Conservation (phyloP, 2,888 invertebrate species). For the Orchestes rusci region DNA sequence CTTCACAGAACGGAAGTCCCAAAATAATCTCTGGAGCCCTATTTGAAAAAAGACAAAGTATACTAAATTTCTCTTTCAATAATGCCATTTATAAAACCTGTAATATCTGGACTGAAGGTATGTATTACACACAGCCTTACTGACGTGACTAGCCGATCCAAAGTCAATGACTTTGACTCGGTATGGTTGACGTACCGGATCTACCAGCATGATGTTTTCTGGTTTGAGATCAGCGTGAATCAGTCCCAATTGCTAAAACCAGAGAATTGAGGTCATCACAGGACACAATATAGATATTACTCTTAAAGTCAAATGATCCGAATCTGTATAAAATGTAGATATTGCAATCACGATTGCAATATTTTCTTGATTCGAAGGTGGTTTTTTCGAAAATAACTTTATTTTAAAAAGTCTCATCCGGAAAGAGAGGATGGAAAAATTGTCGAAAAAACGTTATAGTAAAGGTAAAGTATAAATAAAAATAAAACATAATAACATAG, state of each 20-base stretch:
- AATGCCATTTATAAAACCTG: constrained; percentile 44
- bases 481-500: no score
- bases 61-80: neutral
- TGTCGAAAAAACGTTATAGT: no score
- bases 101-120: constrained; percentile 99
- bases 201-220: constrained; percentile 99
- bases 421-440: no score
- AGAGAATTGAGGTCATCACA: no score
- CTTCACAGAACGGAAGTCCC: constrained; percentile 97
- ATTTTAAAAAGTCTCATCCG: no score
- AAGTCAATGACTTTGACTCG: constrained; percentile 99
- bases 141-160: constrained; percentile 98
- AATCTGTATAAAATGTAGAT: no score
- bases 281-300: neutral
- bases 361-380: no score
- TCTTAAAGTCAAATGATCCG: neutral
- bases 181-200: constrained; percentile 96
- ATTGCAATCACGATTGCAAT: no score
- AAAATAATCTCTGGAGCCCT: constrained; percentile 95
- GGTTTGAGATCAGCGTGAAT: constrained; percentile 99
- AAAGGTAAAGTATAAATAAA: no score
- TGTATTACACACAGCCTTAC: constrained; percentile 99
- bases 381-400: no score
- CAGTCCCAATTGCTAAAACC: constrained; percentile 83
- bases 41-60: constrained; percentile 54